Evolutionary conservation across 2,888 invertebrate species (phyloP).

Genomic region (Calameuta pallipes): DNA sequence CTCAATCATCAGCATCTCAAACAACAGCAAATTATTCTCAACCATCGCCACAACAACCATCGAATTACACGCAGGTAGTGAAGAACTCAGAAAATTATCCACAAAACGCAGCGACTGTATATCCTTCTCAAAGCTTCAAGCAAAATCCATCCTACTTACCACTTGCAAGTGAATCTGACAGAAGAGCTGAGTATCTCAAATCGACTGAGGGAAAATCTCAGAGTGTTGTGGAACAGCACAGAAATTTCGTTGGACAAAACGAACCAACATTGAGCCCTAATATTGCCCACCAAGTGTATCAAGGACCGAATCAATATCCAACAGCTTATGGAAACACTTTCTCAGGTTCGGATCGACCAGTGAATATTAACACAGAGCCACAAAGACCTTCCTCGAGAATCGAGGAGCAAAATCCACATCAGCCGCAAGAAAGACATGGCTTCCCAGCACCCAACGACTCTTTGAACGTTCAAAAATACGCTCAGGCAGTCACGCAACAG

Average conservation of each 20-base stretch:
- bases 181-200: constrained; percentile 49
- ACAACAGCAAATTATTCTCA: constrained; percentile 58
- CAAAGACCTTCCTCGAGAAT: constrained; percentile 41
- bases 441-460: constrained; percentile 46
- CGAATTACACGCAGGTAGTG: constrained; percentile 28
- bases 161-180: constrained; percentile 40
- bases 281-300: constrained; percentile 17
- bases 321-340: constrained; percentile 14
- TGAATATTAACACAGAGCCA: constrained; percentile 43
- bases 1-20: constrained; percentile 33
- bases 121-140: constrained; percentile 47
- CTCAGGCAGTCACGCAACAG: constrained; percentile 33
- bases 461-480: constrained; percentile 45
- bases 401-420: constrained; percentile 37
- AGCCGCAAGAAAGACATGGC: constrained; percentile 43
- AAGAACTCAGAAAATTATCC: constrained; percentile 28
- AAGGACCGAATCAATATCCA: constrained; percentile 15
- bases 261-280: constrained; percentile 6
- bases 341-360: constrained; percentile 20
- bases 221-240: constrained; percentile 39
- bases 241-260: constrained; percentile 32
- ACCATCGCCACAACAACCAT: constrained; percentile 48
- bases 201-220: constrained; percentile 38
- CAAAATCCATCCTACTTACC: constrained; percentile 43
- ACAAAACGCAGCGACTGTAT: constrained; percentile 32